Base-by-base conservation (phyloP, 2,113 vertebrate genomes). In the Poeciliopsis retropinna region DNA sequence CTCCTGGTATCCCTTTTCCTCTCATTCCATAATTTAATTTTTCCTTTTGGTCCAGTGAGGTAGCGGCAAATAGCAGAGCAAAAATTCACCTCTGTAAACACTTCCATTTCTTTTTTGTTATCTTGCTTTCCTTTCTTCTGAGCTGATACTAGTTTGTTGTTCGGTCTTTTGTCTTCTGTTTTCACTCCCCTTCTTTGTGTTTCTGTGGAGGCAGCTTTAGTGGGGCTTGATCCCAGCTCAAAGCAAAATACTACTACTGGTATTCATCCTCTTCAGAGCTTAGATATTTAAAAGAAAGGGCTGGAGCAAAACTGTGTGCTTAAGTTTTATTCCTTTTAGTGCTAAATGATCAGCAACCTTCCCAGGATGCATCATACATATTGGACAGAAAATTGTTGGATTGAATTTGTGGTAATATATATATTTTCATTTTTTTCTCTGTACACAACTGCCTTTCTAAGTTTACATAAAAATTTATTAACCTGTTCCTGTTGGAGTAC, bases 1-100 rank as follows among this genome's bases (percentile, higher is more conserved):
- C 11, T 47, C 51, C 62, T 74, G 25, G 44, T 39, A 44, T 67
- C 37, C 61, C 17, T 64, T 29, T 27, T 17, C 61, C n/a, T 75
- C 67, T 72, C 7, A 62, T 72, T 32, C 80, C 28, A 71, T 89
- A 89, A 90, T 90, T 91, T 82, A 90, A 91, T 88, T 88, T 79
- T 77, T 91, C 72, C 75, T 81, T 54, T 82, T 85, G 83, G 78
- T 85, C 79, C 64, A 68, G 54, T 88, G 86, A 90, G 86, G 86
- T 87, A 72, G 78, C 67, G 61, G 67, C 68, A 88, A 92, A 90
- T 84, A 86, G 78, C 80, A 68, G 81, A 86, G 80, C 71, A 70
- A 77, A 85, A 81, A 85, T 72, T 74, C 69, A 81, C 81, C 28
- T 34, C 79, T 63, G 72, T 88, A 85, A 82, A 83, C 70, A 68